Evolutionary conservation across 2,797 vertebrate genomes (phyloP), one percentile per base, ranked within the genome.

Genomic region (Pipistrellus kuhlii): DNA sequence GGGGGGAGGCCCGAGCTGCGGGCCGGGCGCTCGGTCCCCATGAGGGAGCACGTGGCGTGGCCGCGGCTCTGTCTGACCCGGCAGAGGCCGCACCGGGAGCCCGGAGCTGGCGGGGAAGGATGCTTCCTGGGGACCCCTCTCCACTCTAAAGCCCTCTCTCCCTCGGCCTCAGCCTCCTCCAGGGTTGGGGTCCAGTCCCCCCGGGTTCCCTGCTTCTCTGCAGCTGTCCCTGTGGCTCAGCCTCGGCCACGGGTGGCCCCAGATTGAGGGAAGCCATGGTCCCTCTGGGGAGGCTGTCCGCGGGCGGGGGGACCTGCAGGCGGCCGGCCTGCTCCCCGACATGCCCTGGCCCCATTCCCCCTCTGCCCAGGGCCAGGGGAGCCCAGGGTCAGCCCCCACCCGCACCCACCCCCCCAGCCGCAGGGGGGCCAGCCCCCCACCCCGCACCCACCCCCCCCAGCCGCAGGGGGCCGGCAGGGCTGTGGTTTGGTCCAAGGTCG

Each of bases 11-110:
- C 62, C 25, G 7, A 12, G 21, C 66, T 4, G 57, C 18, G 44
- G 44, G 44, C 44, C 10, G 44, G 44, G 44, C 44, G 8, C 8
- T 44, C 44, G 44, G 10, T 10, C 44, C 44, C 48, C 0, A 21
- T 6, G 2, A 51, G 10, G n/a, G 38, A 15, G 10, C 11, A 0
- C 0, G 0, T 0, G 30, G 21, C 51, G 3, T 3, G 2, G 21
- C 44, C 21, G 8, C 8, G 14, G 8, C 14, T 62, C 18, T 13
- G 18, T 18, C n/a, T 13, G n/a, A n/a, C 25, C 64, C 90, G 21
- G 66, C 32, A 11, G 13, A 46, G 75, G 35, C 0, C 21, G 25
- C 30, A 0, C 30, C 0, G 59, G 27, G 21, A 8, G 8, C 5
- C 71, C 17, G 5, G n/a, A 11, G 38, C 48, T 11, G 9, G 51